Evolutionary conservation across 2,888 invertebrate genomes (phyloP).

Genomic region (Callinectes sapidus): DNA sequence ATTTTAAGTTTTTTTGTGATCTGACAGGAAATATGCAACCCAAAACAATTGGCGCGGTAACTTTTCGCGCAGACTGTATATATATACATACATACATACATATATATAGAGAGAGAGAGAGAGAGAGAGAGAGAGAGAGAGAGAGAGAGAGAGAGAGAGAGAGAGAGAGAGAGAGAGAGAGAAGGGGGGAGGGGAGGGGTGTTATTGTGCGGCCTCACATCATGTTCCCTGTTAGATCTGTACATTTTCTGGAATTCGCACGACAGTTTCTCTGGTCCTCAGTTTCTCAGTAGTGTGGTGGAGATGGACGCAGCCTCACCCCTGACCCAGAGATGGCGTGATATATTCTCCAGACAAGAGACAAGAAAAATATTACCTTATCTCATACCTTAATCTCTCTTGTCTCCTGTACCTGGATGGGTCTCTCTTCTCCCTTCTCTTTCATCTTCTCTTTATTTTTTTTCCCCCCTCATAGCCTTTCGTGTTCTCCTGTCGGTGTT

Average conservation of each 20-base stretch:
- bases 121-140: too few relatives aligned
- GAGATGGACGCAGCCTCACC: conserved; percentile 35
- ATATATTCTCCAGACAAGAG: conserved; percentile 23
- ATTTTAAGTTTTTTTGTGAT: too few relatives aligned
- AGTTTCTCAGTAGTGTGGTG: not conserved
- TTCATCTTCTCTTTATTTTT: not conserved
- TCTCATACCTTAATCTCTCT: conserved; percentile 41
- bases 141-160: conserved; percentile 5
- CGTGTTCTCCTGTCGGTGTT: not conserved
- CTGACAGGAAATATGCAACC: too few relatives aligned
- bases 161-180: conserved; percentile 33
- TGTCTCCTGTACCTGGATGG: conserved; percentile 48
- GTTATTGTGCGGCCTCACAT: not conserved
- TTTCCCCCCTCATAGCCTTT: not conserved
- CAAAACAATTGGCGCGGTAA: too few relatives aligned
- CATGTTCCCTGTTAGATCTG: not conserved
- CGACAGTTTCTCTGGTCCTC: not conserved
- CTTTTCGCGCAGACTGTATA: too few relatives aligned
- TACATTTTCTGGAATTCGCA: not conserved
- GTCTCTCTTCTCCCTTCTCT: not conserved
- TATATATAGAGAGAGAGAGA: too few relatives aligned
- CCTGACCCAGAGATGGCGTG: not conserved
- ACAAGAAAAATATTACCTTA: conserved; percentile 53
- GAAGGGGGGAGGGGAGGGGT: conserved; percentile 7
- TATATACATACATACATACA: too few relatives aligned